Evolutionary conservation across 2,888 invertebrate species (phyloP), one percentile per base, ranked within the genome.

Genomic region (Altica lythri): DNA sequence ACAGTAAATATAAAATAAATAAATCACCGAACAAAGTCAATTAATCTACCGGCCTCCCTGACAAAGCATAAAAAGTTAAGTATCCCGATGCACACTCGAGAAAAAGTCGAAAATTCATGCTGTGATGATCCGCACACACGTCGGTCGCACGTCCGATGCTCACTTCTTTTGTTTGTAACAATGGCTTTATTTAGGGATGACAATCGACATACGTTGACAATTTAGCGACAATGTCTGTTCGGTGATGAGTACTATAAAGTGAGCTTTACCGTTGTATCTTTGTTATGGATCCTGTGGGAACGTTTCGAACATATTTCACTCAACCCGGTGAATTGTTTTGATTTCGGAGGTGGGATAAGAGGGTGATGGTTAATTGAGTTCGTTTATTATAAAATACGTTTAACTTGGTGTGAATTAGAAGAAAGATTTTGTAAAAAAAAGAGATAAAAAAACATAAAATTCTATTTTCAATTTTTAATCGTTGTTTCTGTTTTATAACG

Each of bases 181-280:
- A 75, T 73, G 71, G 70, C 69, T 71, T 74, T 72, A 73, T 75
- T 74, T 72, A 62, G 68, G 72, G 69, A 73, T 75, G 75, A 75
- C 75, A 75, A 74, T 73, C 72, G 74, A 72, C 75, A 75, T 75
- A 75, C 75, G 75, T 67, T 68, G 68, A 71, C 69, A 71, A 72
- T 72, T 72, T 70, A 66, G 60, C 61, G 63, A 70, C 68, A 67
- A 69, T 66, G 64, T 64, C 62, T 61, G 68, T 63, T 53, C n/a
- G 59, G 66, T 58, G 67, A 65, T 63, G 66, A 67, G 65, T 64
- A 67, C 62, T 16, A 16, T 16, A 34, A 34, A 34, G 14, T 34
- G 34, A 38, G 5, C 38, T 13, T 6, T 14, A 19, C 18, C 4
- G 48, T 46, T 56, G 55, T 60, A 65, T 60, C 59, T 64, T 61